Percentiles rank a stretch among this genome's conserved stretches.
These are phyloP conservation scores for Microplitis manilae DNA, from an alignment of 2,888 invertebrate genomes.

Conservation along the genomic window DNA sequence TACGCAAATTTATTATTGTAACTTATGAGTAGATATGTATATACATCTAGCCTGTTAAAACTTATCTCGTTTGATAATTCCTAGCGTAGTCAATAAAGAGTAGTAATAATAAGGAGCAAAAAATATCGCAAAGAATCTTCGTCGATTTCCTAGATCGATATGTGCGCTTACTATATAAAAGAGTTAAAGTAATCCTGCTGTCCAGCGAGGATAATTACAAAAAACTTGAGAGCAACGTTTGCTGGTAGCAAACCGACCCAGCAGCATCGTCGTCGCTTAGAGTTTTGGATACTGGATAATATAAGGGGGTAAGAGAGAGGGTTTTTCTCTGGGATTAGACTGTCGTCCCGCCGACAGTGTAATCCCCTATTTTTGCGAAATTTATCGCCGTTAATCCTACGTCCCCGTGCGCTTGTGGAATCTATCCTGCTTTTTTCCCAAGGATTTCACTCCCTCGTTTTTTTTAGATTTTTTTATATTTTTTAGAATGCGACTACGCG, in stretches of 20 bases:
- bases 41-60: not conserved
- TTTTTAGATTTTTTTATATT: slow-evolving; percentile 48
- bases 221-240: slow-evolving; percentile 21
- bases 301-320: slow-evolving; percentile 40
- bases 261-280: not conserved
- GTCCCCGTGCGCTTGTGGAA: slow-evolving; percentile 52
- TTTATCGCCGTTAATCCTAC: slow-evolving; percentile 72
- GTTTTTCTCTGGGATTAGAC: slow-evolving; percentile 67
- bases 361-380: slow-evolving; percentile 72
- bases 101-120: not conserved
- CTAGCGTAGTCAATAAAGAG: not conserved
- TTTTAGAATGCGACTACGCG: slow-evolving; percentile 48
- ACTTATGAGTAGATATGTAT: not conserved
- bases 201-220: slow-evolving; percentile 35
- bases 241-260: slow-evolving; percentile 25
- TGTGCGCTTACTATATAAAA: not conserved
- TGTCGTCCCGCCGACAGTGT: slow-evolving; percentile 70
- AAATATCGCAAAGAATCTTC: not conserved
- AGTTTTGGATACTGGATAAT: slow-evolving; percentile 21
- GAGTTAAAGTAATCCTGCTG: not conserved
- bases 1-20: slow-evolving; percentile 50
- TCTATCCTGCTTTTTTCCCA: slow-evolving; percentile 50
- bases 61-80: not conserved
- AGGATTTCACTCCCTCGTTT: slow-evolving; percentile 35
- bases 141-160: not conserved